Conservation (phyloP, 1,140 invertebrate species). For the Trachymyrmex septentrionalis region DNA sequence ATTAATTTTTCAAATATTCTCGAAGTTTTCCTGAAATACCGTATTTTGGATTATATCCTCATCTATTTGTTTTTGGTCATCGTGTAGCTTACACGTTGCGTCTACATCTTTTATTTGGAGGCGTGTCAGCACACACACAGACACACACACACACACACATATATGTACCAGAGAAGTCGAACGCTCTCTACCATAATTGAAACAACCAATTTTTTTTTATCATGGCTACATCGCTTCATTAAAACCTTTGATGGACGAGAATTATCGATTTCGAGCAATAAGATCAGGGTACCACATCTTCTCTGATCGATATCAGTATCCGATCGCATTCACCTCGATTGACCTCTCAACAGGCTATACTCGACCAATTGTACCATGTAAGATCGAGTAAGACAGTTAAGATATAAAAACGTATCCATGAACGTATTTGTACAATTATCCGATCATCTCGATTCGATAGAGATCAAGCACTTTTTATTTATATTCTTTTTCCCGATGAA, state of each 20-base stretch:
- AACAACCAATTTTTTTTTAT: slow-evolving; percentile 70
- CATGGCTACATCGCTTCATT: slow-evolving; percentile 73
- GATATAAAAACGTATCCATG: slow-evolving; percentile 75
- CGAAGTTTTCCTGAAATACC: not conserved
- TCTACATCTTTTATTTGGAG: not conserved
- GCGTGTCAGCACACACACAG: too few species aligned
- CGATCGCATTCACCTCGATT: slow-evolving; percentile 60
- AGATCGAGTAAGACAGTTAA: slow-evolving; percentile 62
- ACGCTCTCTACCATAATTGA: slow-evolving; percentile 65
- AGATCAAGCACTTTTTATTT: not conserved
- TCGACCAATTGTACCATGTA: slow-evolving; percentile 53
- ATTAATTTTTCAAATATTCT: not conserved
- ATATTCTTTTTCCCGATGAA: not conserved
- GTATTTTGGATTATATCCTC: not conserved
- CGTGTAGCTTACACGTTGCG: not conserved
- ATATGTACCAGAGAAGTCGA: not conserved
- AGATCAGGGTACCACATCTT: slow-evolving; percentile 64
- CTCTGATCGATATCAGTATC: slow-evolving; percentile 76
- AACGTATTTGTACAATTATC: slow-evolving; percentile 77
- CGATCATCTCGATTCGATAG: slow-evolving; percentile 63
- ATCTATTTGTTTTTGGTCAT: not conserved
- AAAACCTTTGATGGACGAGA: slow-evolving; percentile 74
- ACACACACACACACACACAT: not conserved
- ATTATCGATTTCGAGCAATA: slow-evolving; percentile 82
- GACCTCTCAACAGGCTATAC: slow-evolving; percentile 78